These are phyloP conservation scores for Psilanteris sp. DNA, from an alignment of 1,140 invertebrate genomes.

Conservation along the genomic window DNA sequence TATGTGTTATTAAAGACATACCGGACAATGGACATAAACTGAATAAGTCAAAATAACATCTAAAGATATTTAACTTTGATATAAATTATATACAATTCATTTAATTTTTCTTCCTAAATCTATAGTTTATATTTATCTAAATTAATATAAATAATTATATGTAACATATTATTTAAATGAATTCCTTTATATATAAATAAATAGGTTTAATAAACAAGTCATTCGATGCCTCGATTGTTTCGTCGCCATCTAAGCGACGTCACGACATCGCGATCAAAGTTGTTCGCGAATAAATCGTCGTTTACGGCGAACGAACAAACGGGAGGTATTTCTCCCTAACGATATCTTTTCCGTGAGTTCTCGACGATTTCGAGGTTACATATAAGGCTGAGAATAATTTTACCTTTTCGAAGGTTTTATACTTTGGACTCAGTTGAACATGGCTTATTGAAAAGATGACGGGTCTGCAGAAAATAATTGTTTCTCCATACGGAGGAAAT, in stretches of 20 bases:
- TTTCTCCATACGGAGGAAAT: slow-evolving; percentile 87
- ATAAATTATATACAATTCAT: too few species aligned
- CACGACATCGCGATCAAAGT: slow-evolving; percentile 75
- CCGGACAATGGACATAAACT: too few species aligned
- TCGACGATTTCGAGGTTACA: slow-evolving; percentile 31
- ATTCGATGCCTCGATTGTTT: too few species aligned
- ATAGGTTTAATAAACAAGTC: too few species aligned
- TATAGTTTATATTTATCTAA: too few species aligned
- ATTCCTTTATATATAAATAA: too few species aligned
- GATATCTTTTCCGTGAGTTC: slow-evolving; percentile 63
- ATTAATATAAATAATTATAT: too few species aligned
- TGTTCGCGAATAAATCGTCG: slow-evolving; percentile 82
- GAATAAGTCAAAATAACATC: too few species aligned
- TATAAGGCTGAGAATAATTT: slow-evolving; percentile 3
- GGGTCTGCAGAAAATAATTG: slow-evolving; percentile 82
- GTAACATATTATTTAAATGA: too few species aligned
- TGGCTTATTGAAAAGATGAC: slow-evolving; percentile 90
- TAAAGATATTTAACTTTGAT: too few species aligned
- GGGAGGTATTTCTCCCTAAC: slow-evolving; percentile 81
- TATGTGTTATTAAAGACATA: too few species aligned
- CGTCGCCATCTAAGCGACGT: slow-evolving; percentile 85
- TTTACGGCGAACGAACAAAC: slow-evolving; percentile 84
- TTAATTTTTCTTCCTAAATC: too few species aligned
- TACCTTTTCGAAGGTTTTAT: slow-evolving; percentile 65
- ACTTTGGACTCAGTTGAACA: slow-evolving; percentile 81